Percentiles rank a stretch among this genome's conserved stretches.
These are phyloP conservation scores for Cyrtodaria siliqua DNA, from an alignment of 2,888 invertebrate genomes.

Conservation along the genomic window DNA sequence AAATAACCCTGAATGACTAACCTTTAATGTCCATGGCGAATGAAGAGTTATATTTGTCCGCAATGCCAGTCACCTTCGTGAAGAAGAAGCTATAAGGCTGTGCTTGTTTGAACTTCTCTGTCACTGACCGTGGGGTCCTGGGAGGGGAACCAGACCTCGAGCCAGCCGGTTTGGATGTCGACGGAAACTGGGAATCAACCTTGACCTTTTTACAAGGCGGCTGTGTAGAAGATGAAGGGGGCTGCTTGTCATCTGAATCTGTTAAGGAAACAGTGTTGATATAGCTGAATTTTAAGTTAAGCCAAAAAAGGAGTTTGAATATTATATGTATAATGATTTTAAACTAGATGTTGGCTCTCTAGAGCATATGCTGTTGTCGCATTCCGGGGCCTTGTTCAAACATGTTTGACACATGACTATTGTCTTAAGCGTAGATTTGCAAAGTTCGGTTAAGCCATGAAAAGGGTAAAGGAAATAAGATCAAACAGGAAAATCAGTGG, in stretches of 20 bases:
- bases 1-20: too few species aligned
- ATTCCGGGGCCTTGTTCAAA: too few species aligned
- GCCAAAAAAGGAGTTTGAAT: not conserved
- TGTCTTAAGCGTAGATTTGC: too few species aligned
- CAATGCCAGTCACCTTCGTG: slow-evolving; percentile 84
- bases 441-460: too few species aligned
- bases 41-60: slow-evolving; percentile 75
- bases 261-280: not conserved
- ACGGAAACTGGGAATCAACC: not conserved
- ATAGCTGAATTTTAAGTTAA: too few species aligned
- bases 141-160: slow-evolving; percentile 18
- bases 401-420: too few species aligned
- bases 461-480: too few species aligned
- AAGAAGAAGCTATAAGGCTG: slow-evolving; percentile 82
- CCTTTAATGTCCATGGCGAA: slow-evolving; percentile 82
- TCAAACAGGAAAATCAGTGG: too few species aligned
- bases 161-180: slow-evolving; percentile 17
- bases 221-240: slow-evolving; percentile 9
- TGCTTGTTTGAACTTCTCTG: slow-evolving; percentile 63
- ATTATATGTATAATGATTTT: too few species aligned
- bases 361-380: too few species aligned
- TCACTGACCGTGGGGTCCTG: slow-evolving; percentile 38
- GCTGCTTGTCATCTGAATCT: slow-evolving; percentile 13
- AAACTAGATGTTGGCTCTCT: too few species aligned
- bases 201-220: slow-evolving; percentile 9